A percentile compares a stretch with the other conserved stretches of the same genome.
phyloP scores from a whole-genome alignment of 1,140 invertebrate species.

The Leptonema lineaticorne region DNA sequence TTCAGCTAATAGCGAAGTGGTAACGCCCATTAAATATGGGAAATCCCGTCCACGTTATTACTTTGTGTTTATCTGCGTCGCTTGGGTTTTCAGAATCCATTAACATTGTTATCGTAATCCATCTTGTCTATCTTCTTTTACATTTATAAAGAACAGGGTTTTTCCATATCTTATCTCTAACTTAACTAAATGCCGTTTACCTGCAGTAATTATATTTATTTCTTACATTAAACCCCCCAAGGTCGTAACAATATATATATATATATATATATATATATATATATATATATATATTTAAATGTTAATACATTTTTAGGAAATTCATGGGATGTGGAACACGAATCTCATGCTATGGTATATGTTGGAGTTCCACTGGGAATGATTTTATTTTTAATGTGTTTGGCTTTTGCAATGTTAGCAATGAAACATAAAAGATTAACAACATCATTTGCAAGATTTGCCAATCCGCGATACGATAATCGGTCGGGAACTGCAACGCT shows the following conservation, averaged over 20 bases:
- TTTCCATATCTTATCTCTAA: no score
- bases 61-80: no score
- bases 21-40: no score
- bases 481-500: slow-evolving; percentile 84
- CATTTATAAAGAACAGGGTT: no score
- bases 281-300: neutral
- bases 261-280: neutral
- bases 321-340: slow-evolving; percentile 8
- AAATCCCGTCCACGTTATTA: no score
- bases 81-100: no score
- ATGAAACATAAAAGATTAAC: slow-evolving; percentile 73
- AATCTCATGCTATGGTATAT: slow-evolving; percentile 38
- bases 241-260: neutral
- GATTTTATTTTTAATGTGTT: slow-evolving; percentile 61
- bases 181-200: no score
- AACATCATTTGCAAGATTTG: slow-evolving; percentile 77
- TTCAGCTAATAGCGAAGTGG: no score
- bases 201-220: no score
- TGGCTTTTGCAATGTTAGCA: slow-evolving; percentile 65
- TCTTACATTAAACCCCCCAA: no score
- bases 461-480: slow-evolving; percentile 84
- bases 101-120: no score
- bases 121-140: no score
- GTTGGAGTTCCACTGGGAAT: slow-evolving; percentile 52
- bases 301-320: slow-evolving; percentile 7